phyloP scores from a whole-genome alignment of 2,113 vertebrate species.

The Phalacrocorax brasilianus region DNA sequence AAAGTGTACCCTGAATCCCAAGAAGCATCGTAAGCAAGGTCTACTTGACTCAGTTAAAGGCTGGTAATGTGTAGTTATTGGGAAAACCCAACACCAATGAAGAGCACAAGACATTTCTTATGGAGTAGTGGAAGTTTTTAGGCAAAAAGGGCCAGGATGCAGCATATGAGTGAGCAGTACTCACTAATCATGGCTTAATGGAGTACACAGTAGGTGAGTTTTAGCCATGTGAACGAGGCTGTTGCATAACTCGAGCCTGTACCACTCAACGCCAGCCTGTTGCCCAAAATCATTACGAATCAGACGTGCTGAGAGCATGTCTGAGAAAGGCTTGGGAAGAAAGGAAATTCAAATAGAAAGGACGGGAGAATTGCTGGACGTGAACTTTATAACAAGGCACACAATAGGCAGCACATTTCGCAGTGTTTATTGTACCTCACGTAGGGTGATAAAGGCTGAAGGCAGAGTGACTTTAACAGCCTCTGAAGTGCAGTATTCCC shows the following conservation, averaged over 20 bases:
- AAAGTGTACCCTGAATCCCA: neutral
- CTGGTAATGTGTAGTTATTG: neutral
- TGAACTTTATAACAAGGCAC: neutral
- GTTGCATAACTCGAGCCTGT: neutral
- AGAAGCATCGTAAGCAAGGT: neutral
- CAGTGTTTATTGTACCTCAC: constrained; percentile 29
- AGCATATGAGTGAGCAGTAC: neutral
- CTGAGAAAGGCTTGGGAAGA: neutral
- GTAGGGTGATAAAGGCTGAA: constrained; percentile 56
- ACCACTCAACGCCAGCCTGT: neutral
- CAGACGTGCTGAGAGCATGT: neutral
- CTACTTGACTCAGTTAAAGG: neutral
- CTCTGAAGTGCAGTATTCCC: constrained; percentile 63
- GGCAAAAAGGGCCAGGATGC: neutral
- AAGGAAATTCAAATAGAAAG: neutral
- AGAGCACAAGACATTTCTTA: neutral
- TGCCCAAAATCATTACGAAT: neutral
- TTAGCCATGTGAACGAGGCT: neutral
- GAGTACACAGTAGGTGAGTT: neutral
- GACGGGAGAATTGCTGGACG: neutral
- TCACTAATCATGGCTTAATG: neutral
- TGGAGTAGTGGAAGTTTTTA: neutral
- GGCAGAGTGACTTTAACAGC: constrained; percentile 55
- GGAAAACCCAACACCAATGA: neutral
- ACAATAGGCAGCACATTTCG: constrained; percentile 26